Conservation (phyloP, 1,140 invertebrate genomes). For the Tribolium castaneum region DNA sequence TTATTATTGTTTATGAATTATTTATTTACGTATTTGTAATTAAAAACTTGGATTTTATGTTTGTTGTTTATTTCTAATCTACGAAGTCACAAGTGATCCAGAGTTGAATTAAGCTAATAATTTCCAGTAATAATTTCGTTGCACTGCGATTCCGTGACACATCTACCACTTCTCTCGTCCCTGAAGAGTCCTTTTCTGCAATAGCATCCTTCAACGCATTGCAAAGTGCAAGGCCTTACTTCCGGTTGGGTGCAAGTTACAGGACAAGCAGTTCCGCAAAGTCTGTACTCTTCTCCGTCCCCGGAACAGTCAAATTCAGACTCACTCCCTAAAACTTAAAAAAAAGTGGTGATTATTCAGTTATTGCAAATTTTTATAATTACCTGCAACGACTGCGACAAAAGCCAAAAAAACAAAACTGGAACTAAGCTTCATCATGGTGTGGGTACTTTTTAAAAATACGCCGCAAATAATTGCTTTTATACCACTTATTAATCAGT, state of each 20-base stretch:
- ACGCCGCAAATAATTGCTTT: background rate
- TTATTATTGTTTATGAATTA: background rate
- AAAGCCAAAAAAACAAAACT: background rate
- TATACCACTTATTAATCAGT: background rate
- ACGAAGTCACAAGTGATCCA: background rate
- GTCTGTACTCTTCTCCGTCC: conserved; percentile 41
- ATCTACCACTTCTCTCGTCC: conserved; percentile 42
- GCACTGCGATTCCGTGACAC: conserved; percentile 47
- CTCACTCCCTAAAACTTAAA: background rate
- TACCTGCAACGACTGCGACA: background rate
- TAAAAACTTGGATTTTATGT: background rate
- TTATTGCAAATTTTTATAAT: background rate
- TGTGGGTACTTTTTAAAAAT: background rate
- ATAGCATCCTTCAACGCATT: conserved; percentile 52
- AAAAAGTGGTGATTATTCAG: background rate
- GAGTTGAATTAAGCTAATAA: background rate
- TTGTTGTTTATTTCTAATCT: background rate
- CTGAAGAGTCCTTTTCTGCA: conserved; percentile 51
- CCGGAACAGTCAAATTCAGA: background rate
- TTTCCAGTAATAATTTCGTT: background rate
- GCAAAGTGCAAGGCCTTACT: conserved; percentile 39
- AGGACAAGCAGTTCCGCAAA: conserved; percentile 44
- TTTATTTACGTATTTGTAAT: background rate
- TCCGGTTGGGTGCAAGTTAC: conserved; percentile 32
- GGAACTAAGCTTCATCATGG: background rate